Percentiles rank a stretch among this genome's conserved stretches.
phyloP scores from a whole-genome alignment of 2,113 vertebrate species.

The Anoura caudifer region DNA sequence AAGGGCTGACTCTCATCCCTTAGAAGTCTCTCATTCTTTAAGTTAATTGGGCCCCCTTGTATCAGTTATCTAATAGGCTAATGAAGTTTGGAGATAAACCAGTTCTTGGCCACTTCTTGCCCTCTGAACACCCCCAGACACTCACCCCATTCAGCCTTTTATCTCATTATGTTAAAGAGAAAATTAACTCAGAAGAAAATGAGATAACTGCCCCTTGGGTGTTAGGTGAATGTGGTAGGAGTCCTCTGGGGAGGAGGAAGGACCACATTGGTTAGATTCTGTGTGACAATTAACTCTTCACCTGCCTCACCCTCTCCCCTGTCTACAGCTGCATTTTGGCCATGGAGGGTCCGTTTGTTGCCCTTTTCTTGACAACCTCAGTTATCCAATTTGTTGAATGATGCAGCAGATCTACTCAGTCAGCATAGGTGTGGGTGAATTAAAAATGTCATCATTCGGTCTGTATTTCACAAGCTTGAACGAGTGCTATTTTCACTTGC shows the following conservation, averaged over 20 bases:
- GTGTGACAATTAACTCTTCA: conserved; percentile 74
- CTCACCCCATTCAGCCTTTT: conserved; percentile 83
- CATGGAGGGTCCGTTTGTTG: not conserved
- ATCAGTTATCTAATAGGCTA: conserved; percentile 90
- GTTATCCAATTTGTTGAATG: conserved; percentile 8
- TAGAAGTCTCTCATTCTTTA: conserved; percentile 81
- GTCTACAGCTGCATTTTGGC: not conserved
- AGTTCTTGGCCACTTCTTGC: conserved; percentile 86
- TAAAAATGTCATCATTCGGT: conserved; percentile 75
- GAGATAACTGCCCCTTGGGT: conserved; percentile 83
- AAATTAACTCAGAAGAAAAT: conserved; percentile 89
- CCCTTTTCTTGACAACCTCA: not conserved
- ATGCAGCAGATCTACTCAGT: conserved; percentile 33
- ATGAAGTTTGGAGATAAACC: conserved; percentile 94
- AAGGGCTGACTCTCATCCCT: conserved; percentile 68
- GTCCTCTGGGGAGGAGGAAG: conserved; percentile 64
- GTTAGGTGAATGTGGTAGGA: conserved; percentile 71
- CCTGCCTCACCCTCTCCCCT: not conserved
- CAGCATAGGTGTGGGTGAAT: conserved; percentile 58
- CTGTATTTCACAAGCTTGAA: conserved; percentile 77
- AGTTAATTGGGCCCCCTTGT: conserved; percentile 85
- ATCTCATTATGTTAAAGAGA: conserved; percentile 95
- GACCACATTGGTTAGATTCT: conserved; percentile 71
- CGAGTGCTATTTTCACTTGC: conserved; percentile 83
- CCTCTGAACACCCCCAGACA: conserved; percentile 89